Evolutionary conservation across 2,888 invertebrate genomes (phyloP), one percentile per base, ranked within the genome.

Genomic region (Ectropis crepuscularia): DNA sequence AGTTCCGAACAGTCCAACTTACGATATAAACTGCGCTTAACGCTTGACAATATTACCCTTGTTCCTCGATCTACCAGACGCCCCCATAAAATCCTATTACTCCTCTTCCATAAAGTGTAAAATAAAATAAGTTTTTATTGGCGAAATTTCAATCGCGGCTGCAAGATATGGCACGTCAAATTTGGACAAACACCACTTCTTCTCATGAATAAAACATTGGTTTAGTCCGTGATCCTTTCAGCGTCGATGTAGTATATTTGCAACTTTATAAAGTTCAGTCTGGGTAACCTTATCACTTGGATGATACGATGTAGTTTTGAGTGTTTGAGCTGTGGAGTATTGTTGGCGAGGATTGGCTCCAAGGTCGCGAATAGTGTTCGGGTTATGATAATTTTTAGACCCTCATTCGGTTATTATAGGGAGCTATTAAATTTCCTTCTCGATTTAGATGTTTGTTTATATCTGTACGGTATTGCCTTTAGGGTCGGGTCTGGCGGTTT

Each of bases 111-210:
- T 68, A 71, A 67, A 74, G 65, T 74, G 65, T 67, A 69, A 70
- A 73, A 61, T 73, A 74, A 71, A 69, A 67, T 73, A 73, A 79
- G 74, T 74, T 76, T 77, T 77, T 69, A 68, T 76, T 77, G 78
- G 80, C 77, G 75, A 77, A 80, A 79, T 82, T 82, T 82, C 83
- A 83, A 84, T 83, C 78, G 74, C 66, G 69, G 65, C 72, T 75
- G 79, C 81, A 81, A 83, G 78, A 82, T 81, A 83, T 79, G 78
- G 77, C 79, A 82, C 86, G 87, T 87, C 85, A 88, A 86, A 87
- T 88, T 88, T 87, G 85, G 86, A 88, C 88, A 87, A 87, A 88
- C 87, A 87, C 83, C 84, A 82, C 82, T 83, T 86, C 82, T 71
- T 70, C 68, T 75, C 74, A 86, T 89, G 89, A 88, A 89, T 88